Evolutionary conservation across 2,888 invertebrate species (phyloP), one percentile per base, ranked within the genome.

Genomic region (Yponomeuta cagnagella): DNA sequence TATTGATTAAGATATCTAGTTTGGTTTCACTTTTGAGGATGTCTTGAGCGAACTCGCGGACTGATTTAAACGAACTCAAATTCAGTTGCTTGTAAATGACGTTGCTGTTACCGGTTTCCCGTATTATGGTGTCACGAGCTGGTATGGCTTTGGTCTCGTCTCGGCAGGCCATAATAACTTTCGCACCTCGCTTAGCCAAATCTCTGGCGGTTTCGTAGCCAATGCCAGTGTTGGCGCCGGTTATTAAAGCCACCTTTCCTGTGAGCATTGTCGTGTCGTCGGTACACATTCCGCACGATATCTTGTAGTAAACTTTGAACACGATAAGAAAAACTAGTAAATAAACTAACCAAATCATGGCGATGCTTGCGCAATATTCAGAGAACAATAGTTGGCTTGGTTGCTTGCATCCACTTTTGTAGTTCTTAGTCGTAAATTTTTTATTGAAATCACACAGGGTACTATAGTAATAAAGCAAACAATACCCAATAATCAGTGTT

Each of bases 1-100:
- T 98, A 83, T 97, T 97, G 72, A 98, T 94, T 15, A 98, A 86
- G 12, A 97, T 95, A 82, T 97, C 95, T 68, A 98, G 82, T 78
- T 90, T 93, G 12, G 86, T 78, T 83, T 96, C 96, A 0, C 93
- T 94, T 77, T 93, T 91, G 43, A 95, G 92, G 66, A 98, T 93
- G 73, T 95, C 95, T 5, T 94, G 93, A 0, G 96, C 96, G 82
- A 98, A 98, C 73, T 94, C 94, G 15, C 96, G 93, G 15, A 97
- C 93, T 0, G 96, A 96, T 76, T 94, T 93, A 73, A 95, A 93
- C 0, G 95, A 96, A 8, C 95, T 93, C 70, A 97, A 82, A 81
- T 97, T 96, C 67, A 97, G 85, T 79, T 94, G 94, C 79, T 94
- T 95, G 0, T 95, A 93, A 0, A 94, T 75, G 1, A 97, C 84